A percentile compares a stretch with the other conserved stretches of the same genome.
phyloP scores from a whole-genome alignment of 2,888 invertebrate species.

The Nebria salina region DNA sequence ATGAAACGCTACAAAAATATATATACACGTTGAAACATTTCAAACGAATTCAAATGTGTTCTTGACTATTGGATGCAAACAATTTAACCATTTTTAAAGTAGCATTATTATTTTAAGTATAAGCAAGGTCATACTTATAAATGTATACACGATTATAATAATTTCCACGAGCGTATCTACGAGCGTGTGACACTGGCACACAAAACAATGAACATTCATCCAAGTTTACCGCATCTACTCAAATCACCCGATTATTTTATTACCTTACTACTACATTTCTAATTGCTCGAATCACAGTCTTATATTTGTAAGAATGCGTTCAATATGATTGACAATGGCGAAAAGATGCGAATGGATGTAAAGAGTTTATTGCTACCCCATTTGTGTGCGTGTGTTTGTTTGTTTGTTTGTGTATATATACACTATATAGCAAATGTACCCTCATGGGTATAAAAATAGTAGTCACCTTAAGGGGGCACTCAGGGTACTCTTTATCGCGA shows the following conservation, averaged over 20 bases:
- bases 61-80: background rate
- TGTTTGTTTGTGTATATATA: background rate
- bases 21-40: too few species aligned
- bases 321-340: too few species aligned
- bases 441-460: conserved; percentile 5
- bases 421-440: background rate
- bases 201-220: background rate
- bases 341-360: too few species aligned
- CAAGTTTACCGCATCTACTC: background rate
- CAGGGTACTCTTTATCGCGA: conserved; percentile 5
- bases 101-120: background rate
- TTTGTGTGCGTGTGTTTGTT: background rate
- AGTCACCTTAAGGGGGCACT: background rate
- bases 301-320: background rate
- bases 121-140: background rate
- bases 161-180: background rate
- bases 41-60: background rate
- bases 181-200: conserved; percentile 11
- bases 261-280: background rate
- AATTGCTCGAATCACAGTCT: background rate
- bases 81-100: background rate
- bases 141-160: background rate
- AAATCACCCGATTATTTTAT: background rate
- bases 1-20: too few species aligned
- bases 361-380: too few species aligned